Conservation (phyloP, 1,140 invertebrate species). For the Ceratosolen fusciceps region DNA sequence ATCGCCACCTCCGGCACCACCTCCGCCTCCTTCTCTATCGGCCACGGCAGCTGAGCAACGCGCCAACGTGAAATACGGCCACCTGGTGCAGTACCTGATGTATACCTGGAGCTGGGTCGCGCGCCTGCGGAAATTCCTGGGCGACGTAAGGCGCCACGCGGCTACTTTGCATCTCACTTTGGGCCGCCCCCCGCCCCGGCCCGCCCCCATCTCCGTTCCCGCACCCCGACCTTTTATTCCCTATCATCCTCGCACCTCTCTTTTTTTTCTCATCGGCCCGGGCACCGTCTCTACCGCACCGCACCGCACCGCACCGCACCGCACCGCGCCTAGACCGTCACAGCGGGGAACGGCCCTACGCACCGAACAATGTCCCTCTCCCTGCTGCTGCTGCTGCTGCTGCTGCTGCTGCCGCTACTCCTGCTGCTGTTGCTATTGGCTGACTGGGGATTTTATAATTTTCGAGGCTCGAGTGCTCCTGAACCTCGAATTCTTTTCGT, state of each 20-base stretch:
- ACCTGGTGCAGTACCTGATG: neutral
- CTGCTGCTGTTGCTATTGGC: too few species aligned
- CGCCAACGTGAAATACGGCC: constrained; percentile 30
- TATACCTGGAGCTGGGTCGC: constrained; percentile 1
- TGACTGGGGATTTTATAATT: too few species aligned
- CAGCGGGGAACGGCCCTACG: too few species aligned
- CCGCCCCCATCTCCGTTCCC: neutral
- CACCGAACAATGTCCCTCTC: too few species aligned
- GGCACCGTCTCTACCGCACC: too few species aligned
- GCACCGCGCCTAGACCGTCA: too few species aligned
- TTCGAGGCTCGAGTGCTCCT: too few species aligned
- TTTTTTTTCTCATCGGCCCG: neutral
- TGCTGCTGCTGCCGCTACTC: neutral
- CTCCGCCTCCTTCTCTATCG: neutral
- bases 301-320: too few species aligned
- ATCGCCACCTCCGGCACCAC: neutral
- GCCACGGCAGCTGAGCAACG: constrained; percentile 31
- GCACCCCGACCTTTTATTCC: neutral
- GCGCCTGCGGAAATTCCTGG: constrained; percentile 14
- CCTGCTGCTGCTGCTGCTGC: too few species aligned
- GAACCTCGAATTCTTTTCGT: too few species aligned
- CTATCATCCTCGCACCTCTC: neutral
- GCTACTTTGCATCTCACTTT: constrained; percentile 14
- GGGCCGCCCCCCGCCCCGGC: neutral
- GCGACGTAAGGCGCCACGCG: neutral